phyloP scores from a whole-genome alignment of 2,797 vertebrate genomes.

The Micropoecilia bifurca region DNA sequence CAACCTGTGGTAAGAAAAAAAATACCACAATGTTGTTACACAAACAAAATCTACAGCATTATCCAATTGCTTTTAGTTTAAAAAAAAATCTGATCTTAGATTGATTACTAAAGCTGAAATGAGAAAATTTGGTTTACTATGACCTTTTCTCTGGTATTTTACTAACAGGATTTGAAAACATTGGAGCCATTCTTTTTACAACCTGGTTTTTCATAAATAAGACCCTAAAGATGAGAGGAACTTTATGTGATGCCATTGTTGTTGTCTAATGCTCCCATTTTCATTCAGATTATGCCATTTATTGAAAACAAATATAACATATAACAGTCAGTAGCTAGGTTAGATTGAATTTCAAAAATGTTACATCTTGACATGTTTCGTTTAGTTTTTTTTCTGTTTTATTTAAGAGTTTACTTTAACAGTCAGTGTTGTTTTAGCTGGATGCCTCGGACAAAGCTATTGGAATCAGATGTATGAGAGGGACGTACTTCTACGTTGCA shows the following conservation, averaged over 20 bases:
- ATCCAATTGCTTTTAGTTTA: neutral
- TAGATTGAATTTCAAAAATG: neutral
- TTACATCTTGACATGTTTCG: neutral
- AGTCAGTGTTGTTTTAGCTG: constrained; percentile 40
- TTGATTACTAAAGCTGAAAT: neutral
- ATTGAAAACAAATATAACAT: neutral
- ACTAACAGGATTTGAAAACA: neutral
- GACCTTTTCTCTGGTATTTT: neutral
- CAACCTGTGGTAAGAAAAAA: too few relatives aligned
- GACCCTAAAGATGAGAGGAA: neutral
- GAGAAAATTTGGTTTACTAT: neutral
- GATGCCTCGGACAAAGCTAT: constrained; percentile 27
- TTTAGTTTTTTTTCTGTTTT: neutral
- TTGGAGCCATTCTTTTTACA: neutral
- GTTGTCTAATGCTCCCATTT: neutral
- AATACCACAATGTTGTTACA: neutral
- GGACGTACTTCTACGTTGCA: constrained; percentile 28
- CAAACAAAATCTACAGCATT: neutral
- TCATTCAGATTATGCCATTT: neutral
- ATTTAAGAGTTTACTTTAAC: constrained; percentile 22
- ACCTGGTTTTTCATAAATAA: neutral
- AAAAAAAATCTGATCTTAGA: neutral
- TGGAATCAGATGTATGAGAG: constrained; percentile 6
- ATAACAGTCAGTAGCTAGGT: neutral
- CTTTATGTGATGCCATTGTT: neutral